phyloP scores from a whole-genome alignment of 2,888 invertebrate genomes.

The Chymomyza caudatula region DNA sequence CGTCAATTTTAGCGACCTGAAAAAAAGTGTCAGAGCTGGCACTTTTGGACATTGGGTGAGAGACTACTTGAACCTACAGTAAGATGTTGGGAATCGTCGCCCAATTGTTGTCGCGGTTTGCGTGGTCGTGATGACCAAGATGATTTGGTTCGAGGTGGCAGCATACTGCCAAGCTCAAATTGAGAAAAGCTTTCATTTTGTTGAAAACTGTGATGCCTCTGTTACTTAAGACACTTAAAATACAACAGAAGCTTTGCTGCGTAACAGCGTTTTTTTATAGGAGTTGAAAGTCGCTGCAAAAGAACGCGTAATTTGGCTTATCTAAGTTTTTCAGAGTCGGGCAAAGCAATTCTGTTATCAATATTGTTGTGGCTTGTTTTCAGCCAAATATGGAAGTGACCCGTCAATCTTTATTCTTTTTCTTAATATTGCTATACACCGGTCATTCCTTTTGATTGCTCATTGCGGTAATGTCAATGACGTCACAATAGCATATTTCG shows the following conservation, averaged over 20 bases:
- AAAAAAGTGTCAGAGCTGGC: constrained; percentile 58
- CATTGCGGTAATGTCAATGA: too few species aligned
- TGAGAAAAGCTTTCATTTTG: constrained; percentile 47
- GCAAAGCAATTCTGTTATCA: neutral
- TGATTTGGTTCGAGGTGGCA: constrained; percentile 52
- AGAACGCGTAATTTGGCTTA: constrained; percentile 19
- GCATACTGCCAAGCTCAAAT: constrained; percentile 33
- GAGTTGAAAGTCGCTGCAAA: constrained; percentile 3
- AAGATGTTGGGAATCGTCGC: constrained; percentile 67
- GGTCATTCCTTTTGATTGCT: too few species aligned
- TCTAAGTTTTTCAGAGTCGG: neutral
- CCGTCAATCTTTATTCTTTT: too few species aligned
- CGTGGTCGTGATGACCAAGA: constrained; percentile 30
- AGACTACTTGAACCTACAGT: constrained; percentile 31
- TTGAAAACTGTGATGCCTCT: neutral
- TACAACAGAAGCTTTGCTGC: constrained; percentile 42
- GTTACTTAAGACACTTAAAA: neutral
- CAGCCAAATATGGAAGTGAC: too few species aligned
- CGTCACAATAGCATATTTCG: too few species aligned
- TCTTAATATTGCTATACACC: too few species aligned
- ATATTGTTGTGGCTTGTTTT: too few species aligned
- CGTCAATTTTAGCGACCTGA: constrained; percentile 26
- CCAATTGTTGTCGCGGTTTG: constrained; percentile 51
- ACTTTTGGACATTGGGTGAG: constrained; percentile 54
- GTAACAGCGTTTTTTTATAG: constrained; percentile 41